Evolutionary conservation across 2,797 vertebrate genomes (phyloP), one percentile per base, ranked within the genome.

Genomic region (Pangasius djambal): DNA sequence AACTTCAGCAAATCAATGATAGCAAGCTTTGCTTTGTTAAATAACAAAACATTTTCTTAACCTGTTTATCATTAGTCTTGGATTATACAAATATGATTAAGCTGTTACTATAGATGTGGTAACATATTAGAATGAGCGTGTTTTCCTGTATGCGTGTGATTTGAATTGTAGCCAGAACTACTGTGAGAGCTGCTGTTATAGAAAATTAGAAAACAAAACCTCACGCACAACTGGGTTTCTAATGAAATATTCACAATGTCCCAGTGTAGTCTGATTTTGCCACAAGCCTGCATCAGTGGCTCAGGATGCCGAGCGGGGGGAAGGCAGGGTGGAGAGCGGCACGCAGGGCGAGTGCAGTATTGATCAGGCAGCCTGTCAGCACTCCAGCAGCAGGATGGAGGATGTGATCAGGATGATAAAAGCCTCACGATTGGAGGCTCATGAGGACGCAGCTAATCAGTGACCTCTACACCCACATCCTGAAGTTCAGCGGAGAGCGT

Each of bases 401-500:
- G 70, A 86, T 37, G 57, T 78, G 93, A 94, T 94, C 94, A 57
- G 88, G 94, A 93, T 88, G 89, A 87, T 89, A 70, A 93, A 44
- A 88, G 93, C 90, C 92, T 90, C 92, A 91, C 92, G 93, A 91
- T 93, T 93, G 9, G 40, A 95, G 94, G 93, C 81, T 40, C 78
- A 91, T 90, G 79, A 93, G 89, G 92, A 94, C 91, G 90, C 77
- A 94, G 92, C 93, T 96, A 95, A 96, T 96, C 94, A 92, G 92
- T 94, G 95, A 95, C 94, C 95, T 96, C 93, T 93, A 89, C 85
- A 65, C 88, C 89, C 93, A 95, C 93, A 95, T 95, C 93, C 93
- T 93, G 90, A 91, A 93, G 93, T 96, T 96, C 93, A 95, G 96
- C 93, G 95, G 92, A 87, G 93, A 88, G 83, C 95, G 94, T 89